These are phyloP conservation scores for Portunus trituberculatus DNA, from an alignment of 1,140 invertebrate species.

Conservation along the genomic window DNA sequence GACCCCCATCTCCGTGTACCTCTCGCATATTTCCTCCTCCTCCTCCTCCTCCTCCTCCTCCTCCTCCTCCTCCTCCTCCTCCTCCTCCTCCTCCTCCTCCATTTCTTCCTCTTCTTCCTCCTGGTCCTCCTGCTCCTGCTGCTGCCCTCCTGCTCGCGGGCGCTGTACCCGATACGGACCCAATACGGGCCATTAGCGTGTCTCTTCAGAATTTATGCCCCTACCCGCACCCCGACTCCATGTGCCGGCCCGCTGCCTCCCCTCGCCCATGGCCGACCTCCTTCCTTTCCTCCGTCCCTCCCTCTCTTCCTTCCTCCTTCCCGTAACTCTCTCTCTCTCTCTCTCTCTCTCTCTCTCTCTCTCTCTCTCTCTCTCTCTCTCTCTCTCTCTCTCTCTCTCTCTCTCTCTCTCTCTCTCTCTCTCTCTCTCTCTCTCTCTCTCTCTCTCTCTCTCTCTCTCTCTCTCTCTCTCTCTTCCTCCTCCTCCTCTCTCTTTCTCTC, in stretches of 20 bases:
- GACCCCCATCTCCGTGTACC: constrained; percentile 8
- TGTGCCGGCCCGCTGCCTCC: neutral
- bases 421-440: neutral
- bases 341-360: neutral
- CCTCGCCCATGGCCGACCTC: neutral
- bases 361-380: neutral
- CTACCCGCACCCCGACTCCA: neutral
- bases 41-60: neutral
- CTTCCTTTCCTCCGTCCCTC: neutral
- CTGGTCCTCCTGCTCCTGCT: neutral
- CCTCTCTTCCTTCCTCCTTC: neutral
- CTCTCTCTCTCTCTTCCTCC: neutral
- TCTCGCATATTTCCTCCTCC: neutral
- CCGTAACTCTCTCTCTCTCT: neutral
- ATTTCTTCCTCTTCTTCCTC: neutral
- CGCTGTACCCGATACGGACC: constrained; percentile 38
- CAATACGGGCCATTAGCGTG: constrained; percentile 49
- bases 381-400: neutral
- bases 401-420: neutral
- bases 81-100: neutral
- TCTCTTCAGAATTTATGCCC: constrained; percentile 39
- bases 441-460: neutral
- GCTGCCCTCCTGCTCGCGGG: neutral
- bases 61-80: neutral
- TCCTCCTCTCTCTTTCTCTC: neutral